Conservation (phyloP, 1,140 invertebrate genomes). For the Ridgeia piscesae region DNA sequence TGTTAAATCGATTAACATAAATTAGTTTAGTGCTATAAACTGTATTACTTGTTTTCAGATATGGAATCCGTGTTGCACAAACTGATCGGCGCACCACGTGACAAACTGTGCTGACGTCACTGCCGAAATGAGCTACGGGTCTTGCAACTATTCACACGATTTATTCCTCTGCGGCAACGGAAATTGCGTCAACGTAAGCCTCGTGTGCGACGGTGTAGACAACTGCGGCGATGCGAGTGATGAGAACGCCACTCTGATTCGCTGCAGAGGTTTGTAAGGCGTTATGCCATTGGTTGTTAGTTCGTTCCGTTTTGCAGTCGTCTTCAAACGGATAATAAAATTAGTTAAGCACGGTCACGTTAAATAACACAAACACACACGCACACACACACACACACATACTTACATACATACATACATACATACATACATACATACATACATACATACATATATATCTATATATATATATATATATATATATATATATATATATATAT, state of each 20-base stretch:
- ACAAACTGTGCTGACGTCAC: neutral
- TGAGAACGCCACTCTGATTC: neutral
- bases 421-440: too few species aligned
- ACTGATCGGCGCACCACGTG: neutral
- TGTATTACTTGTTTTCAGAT: neutral
- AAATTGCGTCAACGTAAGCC: neutral
- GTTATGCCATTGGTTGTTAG: neutral
- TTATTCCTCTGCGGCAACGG: conserved; percentile 3
- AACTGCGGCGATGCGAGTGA: neutral
- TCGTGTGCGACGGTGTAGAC: neutral
- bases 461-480: too few species aligned
- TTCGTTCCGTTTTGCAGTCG: neutral
- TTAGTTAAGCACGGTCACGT: neutral
- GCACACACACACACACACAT: too few species aligned
- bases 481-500: too few species aligned
- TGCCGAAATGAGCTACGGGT: neutral
- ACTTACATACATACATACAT: too few species aligned
- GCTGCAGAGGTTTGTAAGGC: neutral
- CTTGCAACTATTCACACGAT: neutral
- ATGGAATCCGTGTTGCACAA: neutral
- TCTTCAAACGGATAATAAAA: neutral
- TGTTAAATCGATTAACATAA: neutral
- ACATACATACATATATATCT: too few species aligned
- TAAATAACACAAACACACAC: neutral
- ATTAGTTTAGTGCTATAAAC: neutral